These are phyloP conservation scores for Harpagoxenus sublaevis DNA, from an alignment of 2,888 invertebrate species.

Conservation along the genomic window DNA sequence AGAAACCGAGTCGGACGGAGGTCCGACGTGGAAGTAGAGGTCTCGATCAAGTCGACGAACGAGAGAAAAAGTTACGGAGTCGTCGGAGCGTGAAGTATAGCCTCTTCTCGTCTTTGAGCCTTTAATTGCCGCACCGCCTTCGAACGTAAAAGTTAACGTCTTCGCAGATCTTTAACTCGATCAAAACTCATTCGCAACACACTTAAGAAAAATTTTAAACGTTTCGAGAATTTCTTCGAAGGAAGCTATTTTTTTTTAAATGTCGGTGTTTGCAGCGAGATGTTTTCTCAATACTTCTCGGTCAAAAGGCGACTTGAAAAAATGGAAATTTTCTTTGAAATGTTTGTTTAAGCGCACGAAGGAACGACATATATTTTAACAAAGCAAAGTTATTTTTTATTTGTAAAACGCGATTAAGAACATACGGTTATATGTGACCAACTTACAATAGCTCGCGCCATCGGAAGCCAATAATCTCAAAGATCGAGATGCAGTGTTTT, in stretches of 20 bases:
- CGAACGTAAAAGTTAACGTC: not conserved
- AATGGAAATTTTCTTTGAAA: not conserved
- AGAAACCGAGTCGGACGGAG: slow-evolving; percentile 24
- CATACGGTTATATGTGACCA: not conserved
- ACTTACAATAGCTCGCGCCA: not conserved
- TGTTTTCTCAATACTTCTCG: not conserved
- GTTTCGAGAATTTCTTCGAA: not conserved
- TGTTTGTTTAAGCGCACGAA: not conserved
- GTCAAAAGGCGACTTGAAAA: not conserved
- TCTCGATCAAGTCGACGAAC: slow-evolving; percentile 24
- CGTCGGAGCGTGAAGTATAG: slow-evolving; percentile 17
- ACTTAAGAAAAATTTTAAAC: not conserved
- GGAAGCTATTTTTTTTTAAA: not conserved
- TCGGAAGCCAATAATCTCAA: not conserved
- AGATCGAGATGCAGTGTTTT: not conserved
- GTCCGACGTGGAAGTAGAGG: slow-evolving; percentile 28
- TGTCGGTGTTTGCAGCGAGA: not conserved
- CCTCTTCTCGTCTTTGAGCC: not conserved
- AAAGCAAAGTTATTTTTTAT: not conserved
- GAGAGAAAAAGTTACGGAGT: slow-evolving; percentile 35
- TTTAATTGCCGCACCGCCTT: slow-evolving; percentile 9
- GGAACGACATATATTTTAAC: not conserved
- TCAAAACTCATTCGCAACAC: not conserved
- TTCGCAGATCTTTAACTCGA: not conserved
- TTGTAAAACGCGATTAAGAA: not conserved